Percentiles rank a stretch among this genome's conserved stretches.
phyloP scores from a whole-genome alignment of 2,888 invertebrate genomes.

The Lamproptera curius region DNA sequence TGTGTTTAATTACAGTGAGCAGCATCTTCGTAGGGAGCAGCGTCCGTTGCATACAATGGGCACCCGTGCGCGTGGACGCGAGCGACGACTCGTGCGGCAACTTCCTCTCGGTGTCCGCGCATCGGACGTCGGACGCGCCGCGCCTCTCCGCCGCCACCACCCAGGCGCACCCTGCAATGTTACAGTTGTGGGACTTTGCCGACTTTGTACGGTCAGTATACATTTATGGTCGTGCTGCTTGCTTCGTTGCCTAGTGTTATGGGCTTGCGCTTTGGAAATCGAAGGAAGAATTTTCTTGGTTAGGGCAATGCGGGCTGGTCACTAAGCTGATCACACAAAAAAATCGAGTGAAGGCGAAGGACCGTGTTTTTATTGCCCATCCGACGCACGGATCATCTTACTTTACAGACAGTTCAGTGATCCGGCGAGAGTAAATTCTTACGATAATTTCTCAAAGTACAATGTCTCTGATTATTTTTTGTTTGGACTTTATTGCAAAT shows the following conservation, averaged over 20 bases:
- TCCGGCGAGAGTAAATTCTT: too few relatives aligned
- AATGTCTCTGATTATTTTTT: too few relatives aligned
- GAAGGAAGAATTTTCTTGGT: too few relatives aligned
- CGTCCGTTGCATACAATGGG: constrained; percentile 78
- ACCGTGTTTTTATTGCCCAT: not conserved
- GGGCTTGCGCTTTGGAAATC: not conserved
- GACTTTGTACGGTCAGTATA: constrained; percentile 45
- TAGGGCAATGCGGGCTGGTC: too few relatives aligned
- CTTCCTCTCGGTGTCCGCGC: constrained; percentile 79
- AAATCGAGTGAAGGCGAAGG: too few relatives aligned
- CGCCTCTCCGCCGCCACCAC: constrained; percentile 50
- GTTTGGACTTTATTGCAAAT: too few relatives aligned
- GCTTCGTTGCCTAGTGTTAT: not conserved
- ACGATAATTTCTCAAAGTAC: too few relatives aligned
- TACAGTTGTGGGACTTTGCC: constrained; percentile 85
- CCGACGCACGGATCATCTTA: not conserved
- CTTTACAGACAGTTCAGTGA: too few relatives aligned
- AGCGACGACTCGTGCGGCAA: constrained; percentile 39
- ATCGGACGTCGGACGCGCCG: constrained; percentile 68
- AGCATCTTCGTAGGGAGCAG: constrained; percentile 76
- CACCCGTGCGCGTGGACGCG: constrained; percentile 32
- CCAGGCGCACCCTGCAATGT: constrained; percentile 63
- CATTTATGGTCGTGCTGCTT: not conserved
- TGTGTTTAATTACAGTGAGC: too few relatives aligned
- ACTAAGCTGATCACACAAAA: too few relatives aligned